Evolutionary conservation across 2,797 vertebrate genomes (phyloP).

Genomic region (Poeciliopsis gracilis): DNA sequence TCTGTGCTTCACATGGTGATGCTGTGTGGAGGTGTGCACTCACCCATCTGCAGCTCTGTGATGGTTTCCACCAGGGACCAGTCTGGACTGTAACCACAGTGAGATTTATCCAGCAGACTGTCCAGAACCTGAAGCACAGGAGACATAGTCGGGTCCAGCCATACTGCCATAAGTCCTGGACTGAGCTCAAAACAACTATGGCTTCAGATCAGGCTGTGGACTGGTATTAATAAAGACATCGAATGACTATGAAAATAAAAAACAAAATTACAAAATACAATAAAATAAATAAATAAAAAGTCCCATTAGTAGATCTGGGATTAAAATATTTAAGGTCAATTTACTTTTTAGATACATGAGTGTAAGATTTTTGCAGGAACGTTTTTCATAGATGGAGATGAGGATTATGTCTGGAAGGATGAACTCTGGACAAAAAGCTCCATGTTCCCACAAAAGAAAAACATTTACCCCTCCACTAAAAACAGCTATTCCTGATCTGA

Average conservation of each 20-base stretch:
- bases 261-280: too few species aligned
- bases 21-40: slow-evolving; percentile 50
- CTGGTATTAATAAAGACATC: background rate
- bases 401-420: background rate
- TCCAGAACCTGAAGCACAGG: slow-evolving; percentile 84
- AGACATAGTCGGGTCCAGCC: background rate
- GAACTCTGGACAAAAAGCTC: background rate
- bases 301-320: too few species aligned
- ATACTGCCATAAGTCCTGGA: background rate
- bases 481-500: background rate
- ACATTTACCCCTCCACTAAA: background rate
- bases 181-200: background rate
- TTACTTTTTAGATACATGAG: too few species aligned
- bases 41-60: slow-evolving; percentile 96
- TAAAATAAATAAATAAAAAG: too few species aligned
- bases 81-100: slow-evolving; percentile 95
- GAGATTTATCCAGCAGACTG: slow-evolving; percentile 96
- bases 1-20: background rate
- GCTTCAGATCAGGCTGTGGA: background rate
- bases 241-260: too few species aligned
- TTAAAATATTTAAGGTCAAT: too few species aligned
- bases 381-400: background rate
- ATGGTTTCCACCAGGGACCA: slow-evolving; percentile 97
- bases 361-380: background rate
- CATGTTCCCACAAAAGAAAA: background rate